These are phyloP conservation scores for Hypothenemus hampei DNA, from an alignment of 1,140 invertebrate genomes.

Conservation along the genomic window DNA sequence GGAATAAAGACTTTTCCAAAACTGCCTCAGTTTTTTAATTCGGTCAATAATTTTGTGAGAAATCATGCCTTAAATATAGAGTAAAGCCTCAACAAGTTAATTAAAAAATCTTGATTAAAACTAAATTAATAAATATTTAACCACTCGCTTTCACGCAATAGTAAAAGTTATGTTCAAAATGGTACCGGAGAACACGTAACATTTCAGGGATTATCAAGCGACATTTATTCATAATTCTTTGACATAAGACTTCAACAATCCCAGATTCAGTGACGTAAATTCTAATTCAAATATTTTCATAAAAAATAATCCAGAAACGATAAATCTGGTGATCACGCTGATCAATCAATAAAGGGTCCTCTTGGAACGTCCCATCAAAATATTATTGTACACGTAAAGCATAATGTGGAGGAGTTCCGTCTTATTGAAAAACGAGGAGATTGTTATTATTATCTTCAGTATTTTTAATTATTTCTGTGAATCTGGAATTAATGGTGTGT, in stretches of 20 bases:
- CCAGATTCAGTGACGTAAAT: not conserved
- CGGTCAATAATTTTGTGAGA: too few species aligned
- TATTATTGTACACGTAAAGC: not conserved
- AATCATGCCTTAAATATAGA: too few species aligned
- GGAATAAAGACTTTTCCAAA: too few species aligned
- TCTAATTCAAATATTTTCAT: not conserved
- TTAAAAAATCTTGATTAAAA: too few species aligned
- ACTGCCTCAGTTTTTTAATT: too few species aligned
- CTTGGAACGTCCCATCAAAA: not conserved
- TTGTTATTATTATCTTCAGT: not conserved
- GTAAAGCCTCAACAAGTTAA: too few species aligned
- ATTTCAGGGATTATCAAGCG: too few species aligned
- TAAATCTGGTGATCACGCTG: conserved; percentile 1
- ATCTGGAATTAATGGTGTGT: conserved; percentile 3
- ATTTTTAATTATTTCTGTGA: conserved; percentile 1
- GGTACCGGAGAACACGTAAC: too few species aligned
- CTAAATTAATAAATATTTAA: too few species aligned
- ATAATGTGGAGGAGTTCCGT: conserved; percentile 1
- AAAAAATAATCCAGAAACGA: conserved; percentile 1
- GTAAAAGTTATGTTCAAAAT: too few species aligned
- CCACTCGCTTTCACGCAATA: too few species aligned
- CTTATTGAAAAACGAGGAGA: conserved; percentile 3
- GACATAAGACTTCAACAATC: not conserved
- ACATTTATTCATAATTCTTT: not conserved
- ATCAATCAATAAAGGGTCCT: not conserved